A percentile compares a stretch with the other conserved stretches of the same genome.
These are phyloP conservation scores for Hippoglossus stenolepis DNA, from an alignment of 2,113 vertebrate species.

Conservation along the genomic window DNA sequence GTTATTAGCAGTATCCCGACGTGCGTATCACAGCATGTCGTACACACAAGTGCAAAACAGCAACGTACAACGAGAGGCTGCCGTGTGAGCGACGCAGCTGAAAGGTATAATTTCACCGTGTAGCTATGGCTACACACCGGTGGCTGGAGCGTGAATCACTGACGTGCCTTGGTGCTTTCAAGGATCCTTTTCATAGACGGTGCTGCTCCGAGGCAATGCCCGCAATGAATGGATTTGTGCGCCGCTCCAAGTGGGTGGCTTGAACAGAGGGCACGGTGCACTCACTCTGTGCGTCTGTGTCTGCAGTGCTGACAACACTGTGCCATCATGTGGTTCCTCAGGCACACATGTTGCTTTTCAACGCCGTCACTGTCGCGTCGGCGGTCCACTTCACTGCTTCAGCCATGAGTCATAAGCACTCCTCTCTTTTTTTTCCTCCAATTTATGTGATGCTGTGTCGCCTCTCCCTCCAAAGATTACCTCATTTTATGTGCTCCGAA, in stretches of 20 bases:
- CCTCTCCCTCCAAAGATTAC: conserved; percentile 44
- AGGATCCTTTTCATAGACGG: conserved; percentile 69
- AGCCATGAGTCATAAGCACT: conserved; percentile 13
- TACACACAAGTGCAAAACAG: conserved; percentile 15
- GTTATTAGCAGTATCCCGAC: conserved; percentile 44
- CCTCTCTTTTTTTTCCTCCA: neutral
- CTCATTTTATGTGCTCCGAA: conserved; percentile 64
- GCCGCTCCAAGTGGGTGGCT: conserved; percentile 66
- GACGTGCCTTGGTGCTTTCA: conserved; percentile 59
- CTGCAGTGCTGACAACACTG: neutral
- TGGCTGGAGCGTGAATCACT: conserved; percentile 35
- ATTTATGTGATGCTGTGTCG: conserved; percentile 34
- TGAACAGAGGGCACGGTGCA: conserved; percentile 49
- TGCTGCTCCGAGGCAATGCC: conserved; percentile 48
- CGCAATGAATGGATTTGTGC: conserved; percentile 63
- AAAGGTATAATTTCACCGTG: conserved; percentile 65
- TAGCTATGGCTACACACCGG: conserved; percentile 58
- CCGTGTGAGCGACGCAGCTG: conserved; percentile 41
- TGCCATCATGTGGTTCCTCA: neutral
- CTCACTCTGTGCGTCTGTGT: conserved; percentile 26
- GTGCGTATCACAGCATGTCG: conserved; percentile 37
- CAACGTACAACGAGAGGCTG: conserved; percentile 46
- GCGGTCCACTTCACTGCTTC: conserved; percentile 15
- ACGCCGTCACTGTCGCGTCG: conserved; percentile 20
- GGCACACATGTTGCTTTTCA: conserved; percentile 11